These are phyloP conservation scores for Piprites chloris DNA, from an alignment of 2,113 vertebrate species.

Conservation along the genomic window DNA sequence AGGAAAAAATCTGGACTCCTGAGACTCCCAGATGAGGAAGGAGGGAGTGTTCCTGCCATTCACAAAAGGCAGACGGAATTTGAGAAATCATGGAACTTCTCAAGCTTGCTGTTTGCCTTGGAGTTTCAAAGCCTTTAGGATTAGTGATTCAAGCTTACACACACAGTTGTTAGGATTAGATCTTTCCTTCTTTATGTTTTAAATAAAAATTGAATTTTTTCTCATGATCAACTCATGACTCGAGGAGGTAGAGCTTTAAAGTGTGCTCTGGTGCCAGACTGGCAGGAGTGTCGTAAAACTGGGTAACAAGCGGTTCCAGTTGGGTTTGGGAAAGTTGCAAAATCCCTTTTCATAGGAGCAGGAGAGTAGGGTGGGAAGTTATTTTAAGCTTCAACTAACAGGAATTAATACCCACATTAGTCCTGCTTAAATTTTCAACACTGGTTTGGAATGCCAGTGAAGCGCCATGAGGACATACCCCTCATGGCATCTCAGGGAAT, in stretches of 20 bases:
- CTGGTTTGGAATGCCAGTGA: background rate
- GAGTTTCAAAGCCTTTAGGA: background rate
- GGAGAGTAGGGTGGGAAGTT: background rate
- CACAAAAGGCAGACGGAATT: background rate
- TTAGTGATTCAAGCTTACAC: background rate
- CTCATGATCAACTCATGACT: background rate
- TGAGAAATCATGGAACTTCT: background rate
- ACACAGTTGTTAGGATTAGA: background rate
- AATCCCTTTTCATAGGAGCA: background rate
- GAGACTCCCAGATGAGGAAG: background rate
- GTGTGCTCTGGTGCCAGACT: background rate
- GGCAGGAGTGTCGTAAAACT: background rate
- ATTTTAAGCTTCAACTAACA: background rate
- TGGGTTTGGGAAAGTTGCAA: background rate
- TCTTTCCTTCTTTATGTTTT: background rate
- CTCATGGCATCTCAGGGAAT: background rate
- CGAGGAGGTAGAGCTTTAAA: background rate
- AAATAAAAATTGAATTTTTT: background rate
- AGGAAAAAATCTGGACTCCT: background rate
- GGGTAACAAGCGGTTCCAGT: background rate
- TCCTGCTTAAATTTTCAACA: background rate
- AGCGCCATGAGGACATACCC: background rate
- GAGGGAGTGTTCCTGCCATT: background rate
- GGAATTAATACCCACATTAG: background rate
- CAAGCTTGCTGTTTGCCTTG: background rate